Conservation (phyloP, 1,140 invertebrate genomes). For the Drosophila pachea region DNA sequence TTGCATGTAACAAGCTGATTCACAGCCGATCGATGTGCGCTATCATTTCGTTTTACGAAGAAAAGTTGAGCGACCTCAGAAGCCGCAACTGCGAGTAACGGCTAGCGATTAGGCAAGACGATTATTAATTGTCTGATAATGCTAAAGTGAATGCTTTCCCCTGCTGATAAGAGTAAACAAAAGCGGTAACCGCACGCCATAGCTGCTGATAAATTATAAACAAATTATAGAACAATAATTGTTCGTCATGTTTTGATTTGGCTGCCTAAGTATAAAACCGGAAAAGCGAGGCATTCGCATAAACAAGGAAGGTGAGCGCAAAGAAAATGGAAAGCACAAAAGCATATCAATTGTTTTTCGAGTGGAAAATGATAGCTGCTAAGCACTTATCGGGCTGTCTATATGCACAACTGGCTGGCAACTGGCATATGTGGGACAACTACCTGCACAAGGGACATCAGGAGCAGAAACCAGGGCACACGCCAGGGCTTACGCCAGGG, state of each 20-base stretch:
- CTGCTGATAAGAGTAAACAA: too few relatives aligned
- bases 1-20: too few relatives aligned
- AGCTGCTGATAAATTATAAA: not conserved
- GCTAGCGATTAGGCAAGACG: too few relatives aligned
- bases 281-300: too few relatives aligned
- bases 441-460: conserved; percentile 67
- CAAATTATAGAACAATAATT: too few relatives aligned
- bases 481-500: conserved; percentile 44
- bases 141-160: not conserved
- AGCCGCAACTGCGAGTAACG: too few relatives aligned
- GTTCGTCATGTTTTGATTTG: too few relatives aligned
- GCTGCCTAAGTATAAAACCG: too few relatives aligned
- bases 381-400: conserved; percentile 33
- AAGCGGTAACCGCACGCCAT: too few relatives aligned
- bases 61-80: not conserved
- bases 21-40: not conserved
- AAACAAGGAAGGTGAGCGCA: too few relatives aligned
- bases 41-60: not conserved
- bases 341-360: not conserved
- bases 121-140: conserved; percentile 4
- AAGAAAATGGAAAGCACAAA: not conserved
- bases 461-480: conserved; percentile 70
- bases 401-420: conserved; percentile 19
- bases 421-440: too few relatives aligned
- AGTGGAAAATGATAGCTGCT: not conserved